Conservation (phyloP, 2,797 vertebrate species). For the Urosaurus nigricauda region DNA sequence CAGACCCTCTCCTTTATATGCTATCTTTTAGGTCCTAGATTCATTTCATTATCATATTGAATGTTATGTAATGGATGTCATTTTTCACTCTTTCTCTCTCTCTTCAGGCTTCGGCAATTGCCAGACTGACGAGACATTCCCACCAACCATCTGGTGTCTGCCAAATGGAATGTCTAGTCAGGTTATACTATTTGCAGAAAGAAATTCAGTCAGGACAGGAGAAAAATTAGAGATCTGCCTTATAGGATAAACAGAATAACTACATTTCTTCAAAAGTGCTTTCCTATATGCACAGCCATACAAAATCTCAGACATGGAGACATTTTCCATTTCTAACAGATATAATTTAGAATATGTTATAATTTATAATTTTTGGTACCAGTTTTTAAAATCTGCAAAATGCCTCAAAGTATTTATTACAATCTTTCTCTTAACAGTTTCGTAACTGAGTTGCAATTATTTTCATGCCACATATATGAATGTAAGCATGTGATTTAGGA, state of each 20-base stretch:
- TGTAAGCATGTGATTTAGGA: no score
- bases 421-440: neutral
- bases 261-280: constrained; percentile 32
- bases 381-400: neutral
- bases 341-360: neutral
- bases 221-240: constrained; percentile 17
- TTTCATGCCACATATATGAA: neutral
- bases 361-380: neutral
- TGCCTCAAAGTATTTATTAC: neutral
- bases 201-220: constrained; percentile 59
- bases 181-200: constrained; percentile 63
- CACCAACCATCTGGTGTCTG: constrained; percentile 77
- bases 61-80: constrained; percentile 51
- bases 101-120: constrained; percentile 68
- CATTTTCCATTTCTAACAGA: constrained; percentile 1
- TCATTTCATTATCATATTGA: constrained; percentile 70
- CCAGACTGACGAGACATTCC: constrained; percentile 71
- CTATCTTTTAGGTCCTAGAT: constrained; percentile 63
- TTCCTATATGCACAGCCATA: neutral
- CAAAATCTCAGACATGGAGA: constrained; percentile 25
- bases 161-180: constrained; percentile 76
- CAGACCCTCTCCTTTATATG: constrained; percentile 39
- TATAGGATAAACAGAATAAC: constrained; percentile 48
- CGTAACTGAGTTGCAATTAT: neutral
- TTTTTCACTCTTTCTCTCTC: constrained; percentile 52